Base-by-base conservation (phyloP, 1,140 invertebrate species). In the Zaprionus nigranus region DNA sequence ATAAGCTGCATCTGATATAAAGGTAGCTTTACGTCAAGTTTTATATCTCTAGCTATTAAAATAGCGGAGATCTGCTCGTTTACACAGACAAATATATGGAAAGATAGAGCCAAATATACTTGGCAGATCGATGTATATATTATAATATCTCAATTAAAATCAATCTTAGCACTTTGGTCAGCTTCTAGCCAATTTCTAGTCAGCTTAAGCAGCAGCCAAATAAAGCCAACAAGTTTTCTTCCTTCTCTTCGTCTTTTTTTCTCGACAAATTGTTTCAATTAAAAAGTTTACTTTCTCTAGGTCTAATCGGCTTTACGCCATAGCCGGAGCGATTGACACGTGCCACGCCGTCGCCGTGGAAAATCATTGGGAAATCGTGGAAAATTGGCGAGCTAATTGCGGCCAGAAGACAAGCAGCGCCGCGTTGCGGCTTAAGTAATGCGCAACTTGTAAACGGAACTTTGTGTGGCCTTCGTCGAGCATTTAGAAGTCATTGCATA, bases 191-290 rank as follows among this genome's bases (percentile, higher is more conserved):
- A 46, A 17, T 11, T 46, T 17, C 7, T 17, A 46, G 6, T 1
- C 40, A 46, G n/a, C n/a, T 46, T 9, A 17, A 17, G 2, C 5
- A 17, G 2, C 36, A 38, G n/a, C 40, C 15, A 43, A 43, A 17
- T 9, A 0, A 46, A 46, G 40, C n/a, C 7, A 46, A 46, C 36
- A 30, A 38, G 7, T 66, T 51, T 59, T 64, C 13, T 12, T n/a
- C 24, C 0, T 11, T 30, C 12, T 34, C 24, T 11, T 34, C 24
- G 24, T 56, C 54, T 26, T 57, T 59, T 22, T 34, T 60, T 70
- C 79, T 76, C 6, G n/a, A 90, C 81, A 88, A 90, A 90, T 85
- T 90, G 85, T 88, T 88, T 88, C 85, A 90, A 88, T 88, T 88
- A 88, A 88, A 88, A 88, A 88, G 85, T 88, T 88, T 90, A 81